phyloP scores from a whole-genome alignment of 2,797 vertebrate genomes.

The Manis javanica region DNA sequence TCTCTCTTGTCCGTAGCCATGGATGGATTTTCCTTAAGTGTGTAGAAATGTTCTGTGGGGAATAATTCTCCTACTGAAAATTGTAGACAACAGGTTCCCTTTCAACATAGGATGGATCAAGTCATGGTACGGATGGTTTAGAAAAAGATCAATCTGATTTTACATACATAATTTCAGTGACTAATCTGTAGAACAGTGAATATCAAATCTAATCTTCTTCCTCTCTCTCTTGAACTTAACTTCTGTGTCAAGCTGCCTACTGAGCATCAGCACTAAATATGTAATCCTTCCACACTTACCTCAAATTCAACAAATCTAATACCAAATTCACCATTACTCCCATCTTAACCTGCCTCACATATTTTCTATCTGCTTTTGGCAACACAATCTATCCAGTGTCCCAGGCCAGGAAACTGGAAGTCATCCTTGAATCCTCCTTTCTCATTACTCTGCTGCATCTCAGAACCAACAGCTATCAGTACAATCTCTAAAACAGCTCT shows the following conservation, averaged over 20 bases:
- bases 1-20: background rate
- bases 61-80: background rate
- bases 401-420: background rate
- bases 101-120: constrained; percentile 23
- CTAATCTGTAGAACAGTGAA: constrained; percentile 33
- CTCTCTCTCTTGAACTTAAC: background rate
- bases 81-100: constrained; percentile 14
- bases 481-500: background rate
- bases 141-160: background rate
- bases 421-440: background rate
- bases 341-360: background rate
- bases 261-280: background rate
- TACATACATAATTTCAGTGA: constrained; percentile 6
- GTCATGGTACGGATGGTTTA: background rate
- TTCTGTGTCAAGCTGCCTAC: background rate
- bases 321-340: background rate
- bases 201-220: constrained; percentile 13
- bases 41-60: constrained; percentile 13
- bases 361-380: constrained; percentile 2
- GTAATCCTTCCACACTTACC: background rate
- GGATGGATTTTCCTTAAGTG: background rate
- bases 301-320: background rate
- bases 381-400: background rate
- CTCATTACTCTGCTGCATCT: background rate
- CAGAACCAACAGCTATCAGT: background rate